phyloP scores from a whole-genome alignment of 1,140 invertebrate genomes.

The Drosophila simulans region DNA sequence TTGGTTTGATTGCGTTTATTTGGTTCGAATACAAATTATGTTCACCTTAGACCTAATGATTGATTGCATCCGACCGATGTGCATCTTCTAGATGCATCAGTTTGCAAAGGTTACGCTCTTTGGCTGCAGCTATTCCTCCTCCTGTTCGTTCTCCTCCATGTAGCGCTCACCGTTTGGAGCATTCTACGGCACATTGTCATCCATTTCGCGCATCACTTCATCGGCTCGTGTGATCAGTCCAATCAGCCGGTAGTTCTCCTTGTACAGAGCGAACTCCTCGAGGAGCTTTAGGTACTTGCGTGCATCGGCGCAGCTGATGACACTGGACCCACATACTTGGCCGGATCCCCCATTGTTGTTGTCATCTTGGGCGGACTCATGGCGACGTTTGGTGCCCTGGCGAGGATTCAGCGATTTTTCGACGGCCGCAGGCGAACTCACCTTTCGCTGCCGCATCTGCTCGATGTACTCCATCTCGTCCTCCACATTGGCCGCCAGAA shows the following conservation, averaged over 20 bases:
- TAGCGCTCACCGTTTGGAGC: slow-evolving; percentile 6
- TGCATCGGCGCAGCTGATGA: slow-evolving; percentile 69
- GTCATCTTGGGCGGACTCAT: slow-evolving; percentile 46
- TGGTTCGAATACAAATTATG: slow-evolving; percentile 62
- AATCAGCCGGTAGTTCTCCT: slow-evolving; percentile 77
- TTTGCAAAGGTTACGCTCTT: slow-evolving; percentile 17
- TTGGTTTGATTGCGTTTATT: slow-evolving; percentile 62
- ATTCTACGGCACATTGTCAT: slow-evolving; percentile 38
- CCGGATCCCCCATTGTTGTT: slow-evolving; percentile 56
- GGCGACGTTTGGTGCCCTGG: slow-evolving; percentile 41
- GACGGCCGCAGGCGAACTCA: slow-evolving; percentile 16
- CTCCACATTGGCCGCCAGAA: slow-evolving; percentile 67
- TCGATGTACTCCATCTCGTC: slow-evolving; percentile 69
- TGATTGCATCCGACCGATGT: slow-evolving; percentile 63
- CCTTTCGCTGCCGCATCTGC: slow-evolving; percentile 59
- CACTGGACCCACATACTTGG: slow-evolving; percentile 22
- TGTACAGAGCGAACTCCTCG: slow-evolving; percentile 75
- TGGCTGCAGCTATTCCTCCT: slow-evolving; percentile 29
- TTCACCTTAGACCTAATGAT: slow-evolving; percentile 60
- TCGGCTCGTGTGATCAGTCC: slow-evolving; percentile 75
- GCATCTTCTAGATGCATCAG: slow-evolving; percentile 66
- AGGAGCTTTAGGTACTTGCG: slow-evolving; percentile 78
- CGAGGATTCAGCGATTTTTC: slow-evolving; percentile 5
- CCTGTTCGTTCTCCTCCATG: not conserved
- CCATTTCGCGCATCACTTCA: slow-evolving; percentile 77